These are phyloP conservation scores for Pipistrellus kuhlii DNA, from an alignment of 2,797 vertebrate genomes.

Conservation along the genomic window DNA sequence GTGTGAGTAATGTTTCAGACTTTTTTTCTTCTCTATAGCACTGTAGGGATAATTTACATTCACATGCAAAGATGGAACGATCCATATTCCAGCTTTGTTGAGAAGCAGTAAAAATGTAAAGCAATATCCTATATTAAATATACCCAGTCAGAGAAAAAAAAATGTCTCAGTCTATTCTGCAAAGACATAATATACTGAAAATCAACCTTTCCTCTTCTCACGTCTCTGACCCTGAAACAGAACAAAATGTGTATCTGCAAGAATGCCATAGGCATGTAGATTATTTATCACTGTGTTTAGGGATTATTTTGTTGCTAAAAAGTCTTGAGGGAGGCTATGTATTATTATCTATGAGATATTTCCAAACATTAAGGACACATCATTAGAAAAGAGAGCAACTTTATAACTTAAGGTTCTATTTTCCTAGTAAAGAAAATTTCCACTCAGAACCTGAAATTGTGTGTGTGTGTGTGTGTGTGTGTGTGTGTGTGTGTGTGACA, in stretches of 20 bases:
- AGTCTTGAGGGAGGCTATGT: background rate
- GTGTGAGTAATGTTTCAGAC: background rate
- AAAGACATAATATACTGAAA: background rate
- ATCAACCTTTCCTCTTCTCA: background rate
- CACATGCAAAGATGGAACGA: conserved; percentile 26
- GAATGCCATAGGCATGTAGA: background rate
- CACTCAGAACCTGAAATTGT: background rate
- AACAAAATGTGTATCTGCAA: background rate
- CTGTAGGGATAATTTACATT: conserved; percentile 27
- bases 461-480: background rate
- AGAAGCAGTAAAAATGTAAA: conserved; percentile 21
- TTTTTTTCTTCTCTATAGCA: conserved; percentile 49
- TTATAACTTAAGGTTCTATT: background rate
- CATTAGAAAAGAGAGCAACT: background rate
- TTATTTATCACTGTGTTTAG: background rate
- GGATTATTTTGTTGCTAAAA: background rate
- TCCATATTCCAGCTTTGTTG: background rate
- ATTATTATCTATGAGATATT: background rate
- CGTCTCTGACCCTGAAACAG: background rate
- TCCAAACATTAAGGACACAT: background rate
- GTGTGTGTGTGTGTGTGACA: background rate
- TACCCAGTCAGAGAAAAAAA: background rate
- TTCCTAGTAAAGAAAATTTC: conserved; percentile 8
- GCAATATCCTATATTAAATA: background rate
- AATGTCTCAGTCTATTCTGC: background rate